A percentile compares a stretch with the other conserved stretches of the same genome.
phyloP scores from a whole-genome alignment of 2,113 vertebrate genomes.

The Salvelinus namaycush region DNA sequence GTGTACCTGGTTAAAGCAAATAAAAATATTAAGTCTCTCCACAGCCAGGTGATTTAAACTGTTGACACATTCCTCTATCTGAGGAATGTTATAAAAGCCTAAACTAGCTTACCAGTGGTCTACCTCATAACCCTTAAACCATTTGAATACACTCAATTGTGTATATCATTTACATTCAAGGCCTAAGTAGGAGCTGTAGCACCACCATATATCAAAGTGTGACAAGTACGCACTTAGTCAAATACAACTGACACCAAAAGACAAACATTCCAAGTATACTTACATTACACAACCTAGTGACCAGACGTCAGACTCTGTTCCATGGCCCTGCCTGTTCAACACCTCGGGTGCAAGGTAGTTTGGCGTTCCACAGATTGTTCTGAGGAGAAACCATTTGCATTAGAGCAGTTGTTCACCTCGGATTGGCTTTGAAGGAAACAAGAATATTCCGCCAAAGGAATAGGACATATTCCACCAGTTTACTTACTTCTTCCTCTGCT shows the following conservation, averaged over 20 bases:
- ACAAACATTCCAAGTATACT: constrained; percentile 61
- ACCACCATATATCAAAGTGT: no score
- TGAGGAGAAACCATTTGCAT: constrained; percentile 50
- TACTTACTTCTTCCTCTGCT: constrained; percentile 92
- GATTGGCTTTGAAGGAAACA: background rate
- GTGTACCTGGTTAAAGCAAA: constrained; percentile 83
- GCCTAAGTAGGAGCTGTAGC: no score
- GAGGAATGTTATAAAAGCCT: no score
- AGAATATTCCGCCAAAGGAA: background rate
- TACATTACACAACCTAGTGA: constrained; percentile 97
- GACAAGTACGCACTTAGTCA: no score
- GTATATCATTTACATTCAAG: no score
- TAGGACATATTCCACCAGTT: background rate
- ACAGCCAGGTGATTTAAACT: no score
- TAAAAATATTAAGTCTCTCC: background rate
- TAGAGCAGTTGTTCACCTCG: background rate
- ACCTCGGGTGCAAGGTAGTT: constrained; percentile 98
- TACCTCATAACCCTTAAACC: no score
- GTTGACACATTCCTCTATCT: no score
- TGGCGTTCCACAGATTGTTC: constrained; percentile 99
- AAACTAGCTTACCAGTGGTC: no score
- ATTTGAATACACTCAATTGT: no score
- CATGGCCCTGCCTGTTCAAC: constrained; percentile 92
- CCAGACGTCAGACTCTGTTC: constrained; percentile 94
- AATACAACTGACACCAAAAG: background rate